A percentile compares a stretch with the other conserved stretches of the same genome.
Conservation (phyloP, 2,797 vertebrate species). For the Adrianichthys oophorus region DNA sequence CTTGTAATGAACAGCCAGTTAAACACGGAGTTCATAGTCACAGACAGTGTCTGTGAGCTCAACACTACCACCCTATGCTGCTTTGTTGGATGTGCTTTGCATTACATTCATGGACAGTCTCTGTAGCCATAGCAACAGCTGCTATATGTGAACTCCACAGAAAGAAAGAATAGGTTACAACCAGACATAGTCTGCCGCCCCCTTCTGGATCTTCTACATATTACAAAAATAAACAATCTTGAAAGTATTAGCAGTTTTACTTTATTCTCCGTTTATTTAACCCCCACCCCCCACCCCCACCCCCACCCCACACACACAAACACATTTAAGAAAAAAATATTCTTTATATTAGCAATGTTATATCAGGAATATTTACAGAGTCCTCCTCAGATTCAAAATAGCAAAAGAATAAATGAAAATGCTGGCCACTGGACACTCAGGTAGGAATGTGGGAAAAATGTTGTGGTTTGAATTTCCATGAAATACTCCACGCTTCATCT, state of each 20-base stretch:
- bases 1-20: neutral
- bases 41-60: constrained; percentile 49
- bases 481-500: neutral
- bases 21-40: no score
- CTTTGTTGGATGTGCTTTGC: constrained; percentile 55
- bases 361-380: no score
- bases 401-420: no score
- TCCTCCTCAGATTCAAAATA: no score
- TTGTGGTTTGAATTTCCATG: neutral
- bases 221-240: constrained; percentile 60
- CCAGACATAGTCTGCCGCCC: constrained; percentile 65
- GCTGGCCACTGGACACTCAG: no score
- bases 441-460: neutral
- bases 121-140: constrained; percentile 79
- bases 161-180: constrained; percentile 26
- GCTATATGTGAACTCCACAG: constrained; percentile 53
- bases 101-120: constrained; percentile 59
- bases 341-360: no score
- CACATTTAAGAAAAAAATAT: no score
- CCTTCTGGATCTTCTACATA: constrained; percentile 57
- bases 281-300: no score
- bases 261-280: no score
- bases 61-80: constrained; percentile 70
- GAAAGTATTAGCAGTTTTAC: neutral
- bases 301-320: no score